phyloP scores from a whole-genome alignment of 1,140 invertebrate genomes.

The Diprion similis region DNA sequence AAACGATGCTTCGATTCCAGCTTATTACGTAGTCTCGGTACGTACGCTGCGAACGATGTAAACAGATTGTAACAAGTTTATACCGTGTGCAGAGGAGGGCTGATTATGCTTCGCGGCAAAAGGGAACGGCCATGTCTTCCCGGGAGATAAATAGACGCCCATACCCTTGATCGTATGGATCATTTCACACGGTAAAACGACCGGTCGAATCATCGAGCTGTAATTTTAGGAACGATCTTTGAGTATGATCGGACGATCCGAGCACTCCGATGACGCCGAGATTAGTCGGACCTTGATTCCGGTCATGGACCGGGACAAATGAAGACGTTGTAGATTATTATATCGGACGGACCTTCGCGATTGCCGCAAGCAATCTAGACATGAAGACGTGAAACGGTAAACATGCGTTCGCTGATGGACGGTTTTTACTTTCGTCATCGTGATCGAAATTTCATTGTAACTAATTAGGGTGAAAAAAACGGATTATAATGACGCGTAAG shows the following conservation, averaged over 20 bases:
- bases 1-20: too few relatives aligned
- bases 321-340: background rate
- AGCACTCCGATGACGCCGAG: background rate
- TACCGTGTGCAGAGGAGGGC: background rate
- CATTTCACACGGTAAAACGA: background rate
- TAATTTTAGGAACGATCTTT: background rate
- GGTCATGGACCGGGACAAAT: background rate
- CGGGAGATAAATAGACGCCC: background rate
- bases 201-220: background rate
- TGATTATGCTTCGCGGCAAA: background rate
- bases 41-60: background rate
- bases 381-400: too few relatives aligned
- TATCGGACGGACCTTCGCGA: too few relatives aligned
- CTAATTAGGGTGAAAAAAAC: too few relatives aligned
- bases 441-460: too few relatives aligned
- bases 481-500: too few relatives aligned
- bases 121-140: background rate
- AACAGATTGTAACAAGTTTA: background rate
- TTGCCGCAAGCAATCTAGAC: too few relatives aligned
- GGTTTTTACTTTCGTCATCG: too few relatives aligned
- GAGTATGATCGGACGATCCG: background rate
- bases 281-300: background rate
- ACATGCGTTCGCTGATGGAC: too few relatives aligned
- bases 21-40: too few relatives aligned
- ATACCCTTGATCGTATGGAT: background rate